Evolutionary conservation across 2,113 vertebrate species (phyloP).

Genomic region (Dendrocopos noguchii): DNA sequence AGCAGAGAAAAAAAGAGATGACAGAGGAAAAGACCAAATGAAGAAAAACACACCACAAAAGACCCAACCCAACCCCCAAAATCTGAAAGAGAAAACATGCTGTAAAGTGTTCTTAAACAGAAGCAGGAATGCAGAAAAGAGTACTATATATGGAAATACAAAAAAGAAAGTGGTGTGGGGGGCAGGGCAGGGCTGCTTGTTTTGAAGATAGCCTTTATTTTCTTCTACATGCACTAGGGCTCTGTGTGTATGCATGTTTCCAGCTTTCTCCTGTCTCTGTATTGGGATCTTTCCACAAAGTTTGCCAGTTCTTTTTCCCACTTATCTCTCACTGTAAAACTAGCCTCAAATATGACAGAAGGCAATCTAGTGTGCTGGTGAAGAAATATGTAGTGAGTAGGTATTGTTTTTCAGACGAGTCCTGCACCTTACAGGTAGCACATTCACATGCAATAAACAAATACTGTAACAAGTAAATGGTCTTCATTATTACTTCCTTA

Average conservation of each 20-base stretch:
- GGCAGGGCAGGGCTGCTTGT: not conserved
- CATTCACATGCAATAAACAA: not conserved
- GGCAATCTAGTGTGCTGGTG: rapidly evolving
- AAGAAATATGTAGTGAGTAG: not conserved
- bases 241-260: not conserved
- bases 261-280: not conserved
- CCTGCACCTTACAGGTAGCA: not conserved
- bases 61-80: not conserved
- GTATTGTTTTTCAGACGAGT: not conserved
- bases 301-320: not conserved
- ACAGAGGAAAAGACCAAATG: not conserved
- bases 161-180: not conserved
- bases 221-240: not conserved
- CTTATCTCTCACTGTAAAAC: not conserved
- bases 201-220: not conserved
- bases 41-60: not conserved
- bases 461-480: not conserved
- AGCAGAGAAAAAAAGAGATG: not conserved
- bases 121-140: not conserved
- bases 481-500: not conserved
- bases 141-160: not conserved
- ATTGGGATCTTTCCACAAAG: not conserved
- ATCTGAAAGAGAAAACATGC: not conserved
- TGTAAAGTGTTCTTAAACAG: not conserved
- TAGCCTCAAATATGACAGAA: not conserved